A percentile compares a stretch with the other conserved stretches of the same genome.
These are phyloP conservation scores for Pelobates fuscus DNA, from an alignment of 2,113 vertebrate genomes.

Conservation along the genomic window DNA sequence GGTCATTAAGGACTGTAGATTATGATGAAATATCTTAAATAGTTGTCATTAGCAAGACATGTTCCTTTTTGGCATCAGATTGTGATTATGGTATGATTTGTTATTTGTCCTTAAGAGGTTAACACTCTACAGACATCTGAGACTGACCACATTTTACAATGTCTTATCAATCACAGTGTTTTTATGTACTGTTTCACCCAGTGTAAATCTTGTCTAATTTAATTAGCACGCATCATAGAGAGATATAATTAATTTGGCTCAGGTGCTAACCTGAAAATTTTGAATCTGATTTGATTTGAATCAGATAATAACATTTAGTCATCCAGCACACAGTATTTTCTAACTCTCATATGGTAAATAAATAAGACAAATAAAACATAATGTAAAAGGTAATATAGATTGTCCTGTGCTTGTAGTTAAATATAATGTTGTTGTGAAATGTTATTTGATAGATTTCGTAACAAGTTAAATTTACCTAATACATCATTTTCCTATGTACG, in stretches of 20 bases:
- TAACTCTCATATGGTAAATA: conserved; percentile 10
- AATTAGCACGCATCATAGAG: conserved; percentile 41
- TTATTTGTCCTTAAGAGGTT: neutral
- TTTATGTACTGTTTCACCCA: conserved; percentile 14
- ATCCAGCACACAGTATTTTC: conserved; percentile 4
- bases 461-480: no score
- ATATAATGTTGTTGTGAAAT: no score
- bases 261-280: conserved; percentile 46
- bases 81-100: no score
- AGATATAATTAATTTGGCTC: conserved; percentile 49
- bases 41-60: no score
- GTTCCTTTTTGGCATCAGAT: no score
- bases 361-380: no score
- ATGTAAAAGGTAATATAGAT: no score
- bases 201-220: conserved; percentile 21
- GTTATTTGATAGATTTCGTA: no score
- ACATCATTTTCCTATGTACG: no score
- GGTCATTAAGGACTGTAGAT: no score
- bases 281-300: conserved; percentile 38
- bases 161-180: neutral
- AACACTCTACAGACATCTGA: neutral
- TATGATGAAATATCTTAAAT: no score
- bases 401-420: no score
- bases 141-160: neutral
- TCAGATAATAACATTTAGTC: conserved; percentile 30